Base-by-base conservation (phyloP, 2,113 vertebrate genomes). In the Siniperca chuatsi region DNA sequence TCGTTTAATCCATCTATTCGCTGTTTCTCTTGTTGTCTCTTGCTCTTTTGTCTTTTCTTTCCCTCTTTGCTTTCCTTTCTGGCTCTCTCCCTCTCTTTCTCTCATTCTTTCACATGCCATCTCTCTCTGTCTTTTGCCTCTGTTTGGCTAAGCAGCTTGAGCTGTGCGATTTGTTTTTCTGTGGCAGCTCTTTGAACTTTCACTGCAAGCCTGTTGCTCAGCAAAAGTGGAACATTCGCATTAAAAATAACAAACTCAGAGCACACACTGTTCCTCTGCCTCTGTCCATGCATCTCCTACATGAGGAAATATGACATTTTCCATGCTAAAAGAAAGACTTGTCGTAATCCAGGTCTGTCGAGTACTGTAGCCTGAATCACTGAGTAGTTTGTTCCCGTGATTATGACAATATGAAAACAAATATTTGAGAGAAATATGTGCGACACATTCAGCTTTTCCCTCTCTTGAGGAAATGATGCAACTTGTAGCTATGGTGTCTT, bases 121-220 rank as follows among this genome's bases (percentile, higher is more conserved):
- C 75, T 52, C 50, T 23, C 64, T 20, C 64, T 46, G 35, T 78
- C 61, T 11, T 42, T 9, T 52, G 44, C 18, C 61, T 50, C 54
- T 77, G 77, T 91, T 91, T 89, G 81, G 70, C 75, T 40, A 58
- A 89, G 88, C 83, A 87, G 84, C 87, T 81, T 75, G 71, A 89
- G 71, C 81, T 20, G 18, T n/a, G 52, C 5, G 55, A 40, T 82
- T 73, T 82, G 72, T 37, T 87, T 90, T 89, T 86, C 67, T 18
- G 40, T 71, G 81, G 65, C 81, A 52, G 71, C 52, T 81, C 81
- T 90, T 46, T 91, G 84, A 91, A 84, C 67, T 69, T 80, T 62
- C 66, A 1, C 73, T 40, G 57, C 46, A 1, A 74, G 68, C 77
- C 57, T 81, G 87, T 87, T 82, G 89, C 83, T 76, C 86, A 33